Percentiles rank a stretch among this genome's conserved stretches.
These are phyloP conservation scores for Tetramorium parvispinum DNA, from an alignment of 1,140 invertebrate genomes.

Conservation along the genomic window DNA sequence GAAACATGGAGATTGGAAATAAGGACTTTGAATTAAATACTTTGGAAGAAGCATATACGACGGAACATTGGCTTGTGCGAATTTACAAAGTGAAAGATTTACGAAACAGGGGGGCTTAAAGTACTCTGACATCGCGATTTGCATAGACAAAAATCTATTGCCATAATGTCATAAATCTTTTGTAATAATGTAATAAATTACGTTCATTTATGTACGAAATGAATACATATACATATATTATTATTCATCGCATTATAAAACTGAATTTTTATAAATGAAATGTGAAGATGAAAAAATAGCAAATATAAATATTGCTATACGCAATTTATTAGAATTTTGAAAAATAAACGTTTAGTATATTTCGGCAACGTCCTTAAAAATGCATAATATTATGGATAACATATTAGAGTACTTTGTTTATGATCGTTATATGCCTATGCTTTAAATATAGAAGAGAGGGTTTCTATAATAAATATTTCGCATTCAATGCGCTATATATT, in stretches of 20 bases:
- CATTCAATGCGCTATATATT: slow-evolving; percentile 22
- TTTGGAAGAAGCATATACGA: slow-evolving; percentile 97
- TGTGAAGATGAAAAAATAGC: slow-evolving; percentile 44
- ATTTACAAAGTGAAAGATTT: slow-evolving; percentile 98
- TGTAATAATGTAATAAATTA: slow-evolving; percentile 25
- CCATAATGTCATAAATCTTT: slow-evolving; percentile 44
- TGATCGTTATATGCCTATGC: slow-evolving; percentile 12
- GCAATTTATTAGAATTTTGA: slow-evolving; percentile 38
- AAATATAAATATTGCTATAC: slow-evolving; percentile 41
- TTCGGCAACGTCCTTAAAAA: slow-evolving; percentile 4
- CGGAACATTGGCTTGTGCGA: slow-evolving; percentile 97
- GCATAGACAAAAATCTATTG: slow-evolving; percentile 34
- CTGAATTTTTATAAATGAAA: slow-evolving; percentile 40
- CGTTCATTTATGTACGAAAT: slow-evolving; percentile 32
- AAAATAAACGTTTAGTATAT: slow-evolving; percentile 16
- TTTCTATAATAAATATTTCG: slow-evolving; percentile 32
- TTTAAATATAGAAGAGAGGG: slow-evolving; percentile 45
- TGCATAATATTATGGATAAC: slow-evolving; percentile 16
- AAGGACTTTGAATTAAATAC: slow-evolving; percentile 97
- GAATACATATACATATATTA: slow-evolving; percentile 9
- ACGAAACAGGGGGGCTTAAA: slow-evolving; percentile 90
- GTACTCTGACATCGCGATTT: background rate
- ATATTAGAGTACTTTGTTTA: slow-evolving; percentile 56
- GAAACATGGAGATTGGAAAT: slow-evolving; percentile 97
- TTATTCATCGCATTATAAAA: slow-evolving; percentile 16